These are phyloP conservation scores for Heliconius hewitsoni DNA, from an alignment of 1,140 invertebrate genomes.

Conservation along the genomic window DNA sequence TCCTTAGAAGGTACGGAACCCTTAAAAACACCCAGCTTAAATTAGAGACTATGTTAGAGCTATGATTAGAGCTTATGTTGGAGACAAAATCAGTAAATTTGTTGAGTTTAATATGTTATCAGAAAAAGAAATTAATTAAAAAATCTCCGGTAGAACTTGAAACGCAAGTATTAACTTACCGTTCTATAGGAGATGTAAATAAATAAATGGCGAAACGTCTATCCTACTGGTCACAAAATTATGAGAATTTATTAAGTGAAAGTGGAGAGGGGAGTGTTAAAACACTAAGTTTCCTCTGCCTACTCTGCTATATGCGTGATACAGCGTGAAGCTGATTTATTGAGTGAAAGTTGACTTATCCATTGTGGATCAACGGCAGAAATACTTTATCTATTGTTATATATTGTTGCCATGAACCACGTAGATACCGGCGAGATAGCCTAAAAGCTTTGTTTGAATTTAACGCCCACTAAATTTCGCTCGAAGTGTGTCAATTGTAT, in stretches of 20 bases:
- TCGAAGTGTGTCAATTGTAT: neutral
- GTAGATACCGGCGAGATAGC: neutral
- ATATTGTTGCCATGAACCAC: neutral
- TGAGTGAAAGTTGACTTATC: neutral
- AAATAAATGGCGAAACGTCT: neutral
- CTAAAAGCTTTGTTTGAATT: conserved; percentile 12
- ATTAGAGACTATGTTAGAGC: too few relatives aligned
- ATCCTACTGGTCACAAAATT: neutral
- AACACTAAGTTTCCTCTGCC: too few relatives aligned
- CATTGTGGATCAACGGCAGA: neutral
- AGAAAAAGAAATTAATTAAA: too few relatives aligned
- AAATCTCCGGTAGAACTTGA: neutral
- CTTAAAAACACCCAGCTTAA: too few relatives aligned
- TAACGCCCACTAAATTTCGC: conserved; percentile 3
- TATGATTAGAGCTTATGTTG: too few relatives aligned
- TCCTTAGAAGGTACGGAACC: too few relatives aligned
- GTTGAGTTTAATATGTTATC: too few relatives aligned
- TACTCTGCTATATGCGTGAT: too few relatives aligned
- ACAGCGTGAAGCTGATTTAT: neutral
- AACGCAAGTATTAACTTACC: neutral
- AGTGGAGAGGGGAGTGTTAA: too few relatives aligned
- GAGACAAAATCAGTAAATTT: too few relatives aligned
- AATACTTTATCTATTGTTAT: conserved; percentile 1
- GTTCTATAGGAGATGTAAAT: neutral
- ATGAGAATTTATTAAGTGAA: neutral